Base-by-base conservation (phyloP, 2,888 invertebrate genomes). In the Yponomeuta evonymella region DNA sequence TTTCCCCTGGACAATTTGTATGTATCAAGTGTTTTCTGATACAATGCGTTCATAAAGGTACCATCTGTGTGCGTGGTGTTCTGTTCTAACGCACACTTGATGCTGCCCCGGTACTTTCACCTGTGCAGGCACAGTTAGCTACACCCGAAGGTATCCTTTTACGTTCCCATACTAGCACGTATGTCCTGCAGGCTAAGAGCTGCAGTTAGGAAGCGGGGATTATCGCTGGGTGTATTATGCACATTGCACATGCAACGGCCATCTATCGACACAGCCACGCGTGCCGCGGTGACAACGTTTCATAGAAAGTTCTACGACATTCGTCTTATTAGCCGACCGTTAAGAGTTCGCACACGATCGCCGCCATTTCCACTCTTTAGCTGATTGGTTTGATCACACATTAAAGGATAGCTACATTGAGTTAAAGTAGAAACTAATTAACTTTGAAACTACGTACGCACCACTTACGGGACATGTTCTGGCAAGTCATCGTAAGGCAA, bases 51-150 rank as follows among this genome's bases (percentile, higher is more conserved):
- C 10, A 9, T 4, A 23, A 23, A 23, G 23, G 23, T 23, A 23
- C 23, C 23, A 12, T 51, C 2, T 51, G 51, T 51, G 10, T 51
- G 11, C 12, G 51, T 9, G 12, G 10, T 51, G 2, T 12, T 51
- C 51, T 51, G 9, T 51, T 51, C 11, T 51, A 51, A 83, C 81
- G 72, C 86, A 87, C 83, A 88, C 85, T 83, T 86, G 89, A 79
- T 88, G 81, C 81, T 76, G 81, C 74, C 77, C 75, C 81, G 86
- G 81, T 88, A 93, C 85, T 92, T 93, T 87, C 92, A 90, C 86
- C 89, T 81, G 78, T 79, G 78, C 83, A 81, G 76, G 81, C 82
- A 83, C 83, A 78, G 78, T 36, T 36, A 36, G 36, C 36, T 36
- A 36, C 36, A 36, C 23, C 5, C 36, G 36, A 36, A 36, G 36